Evolutionary conservation across 2,797 vertebrate species (phyloP), one percentile per base, ranked within the genome.

Genomic region (Aplochiton taeniatus): DNA sequence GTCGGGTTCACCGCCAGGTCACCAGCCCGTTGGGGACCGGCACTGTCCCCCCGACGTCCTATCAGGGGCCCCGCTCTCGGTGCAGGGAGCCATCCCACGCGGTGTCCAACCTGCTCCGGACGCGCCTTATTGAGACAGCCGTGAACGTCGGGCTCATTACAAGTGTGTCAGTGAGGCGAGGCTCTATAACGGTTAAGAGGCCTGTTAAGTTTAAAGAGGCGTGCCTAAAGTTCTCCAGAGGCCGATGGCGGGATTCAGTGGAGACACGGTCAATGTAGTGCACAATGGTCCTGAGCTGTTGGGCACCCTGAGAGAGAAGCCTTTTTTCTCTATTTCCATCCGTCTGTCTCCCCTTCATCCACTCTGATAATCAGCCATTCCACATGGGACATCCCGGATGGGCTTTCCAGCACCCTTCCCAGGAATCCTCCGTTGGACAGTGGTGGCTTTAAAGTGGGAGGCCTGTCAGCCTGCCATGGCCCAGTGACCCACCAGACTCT

Each of bases 361-460:
- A 31, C 31, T 31, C 31, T 31, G 31, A 31, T 31, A 31, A 31
- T 31, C 31, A 19, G 18, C 46, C 58, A 86, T 83, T 81, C 73
- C 81, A 83, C 80, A 73, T 69, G 62, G 64, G 66, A 81, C 76
- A 77, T 85, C 67, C 77, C 70, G 11, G 53, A 76, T 69, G 66
- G 73, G 70, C 77, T 79, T 69, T 79, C 75, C 75, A 75, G 76
- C 68, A 67, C 46, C 50, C 19, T 74, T 69, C 81, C 68, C 73
- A 73, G 84, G 58, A 61, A 80, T 74, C 19, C 49, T 63, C 31
- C 6, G 6, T 31, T 31, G 31, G 31, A 31, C 31, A 2, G 6
- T 31, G 31, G 31, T 31, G 2, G 3, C 31, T 31, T 31, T 31
- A 31, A 31, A 31, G 31, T 6, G 6, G 31, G 2, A 31, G 31